phyloP scores from a whole-genome alignment of 53 echinoderm and acorn worm genomes.

The Henricia sp. region DNA sequence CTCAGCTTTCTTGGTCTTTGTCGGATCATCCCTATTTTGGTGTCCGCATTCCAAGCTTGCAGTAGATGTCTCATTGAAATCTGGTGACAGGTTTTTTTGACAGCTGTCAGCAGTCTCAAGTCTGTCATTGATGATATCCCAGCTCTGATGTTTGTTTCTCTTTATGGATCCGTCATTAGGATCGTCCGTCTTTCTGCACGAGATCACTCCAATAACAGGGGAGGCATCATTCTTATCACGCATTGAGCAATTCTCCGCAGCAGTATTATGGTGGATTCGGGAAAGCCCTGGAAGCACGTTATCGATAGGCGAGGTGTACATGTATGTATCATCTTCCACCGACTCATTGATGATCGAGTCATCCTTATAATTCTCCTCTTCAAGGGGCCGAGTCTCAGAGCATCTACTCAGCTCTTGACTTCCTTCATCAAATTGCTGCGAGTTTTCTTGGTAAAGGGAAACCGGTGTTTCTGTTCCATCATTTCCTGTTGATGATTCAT shows the following conservation, averaged over 20 bases:
- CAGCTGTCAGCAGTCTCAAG: not conserved
- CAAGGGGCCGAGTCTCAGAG: not conserved
- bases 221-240: not conserved
- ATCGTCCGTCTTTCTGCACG: not conserved
- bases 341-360: conserved; percentile 27
- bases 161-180: not conserved
- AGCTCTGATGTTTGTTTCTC: not conserved
- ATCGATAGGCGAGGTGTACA: not conserved
- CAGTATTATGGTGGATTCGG: not conserved
- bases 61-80: not conserved
- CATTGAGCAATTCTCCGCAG: not conserved
- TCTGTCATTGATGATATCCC: not conserved
- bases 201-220: not conserved
- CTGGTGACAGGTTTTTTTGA: not conserved
- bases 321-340: conserved; percentile 1
- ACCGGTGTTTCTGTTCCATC: not conserved
- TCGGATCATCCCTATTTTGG: not conserved
- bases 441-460: too few relatives aligned
- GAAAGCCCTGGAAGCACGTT: conserved; percentile 33
- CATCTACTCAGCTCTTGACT: too few relatives aligned
- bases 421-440: too few relatives aligned
- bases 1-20: not conserved
- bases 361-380: not conserved
- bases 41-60: not conserved
- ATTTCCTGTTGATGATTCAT: not conserved